Evolutionary conservation across 2,888 invertebrate species (phyloP), one percentile per base, ranked within the genome.

Genomic region (Amphipyra berbera): DNA sequence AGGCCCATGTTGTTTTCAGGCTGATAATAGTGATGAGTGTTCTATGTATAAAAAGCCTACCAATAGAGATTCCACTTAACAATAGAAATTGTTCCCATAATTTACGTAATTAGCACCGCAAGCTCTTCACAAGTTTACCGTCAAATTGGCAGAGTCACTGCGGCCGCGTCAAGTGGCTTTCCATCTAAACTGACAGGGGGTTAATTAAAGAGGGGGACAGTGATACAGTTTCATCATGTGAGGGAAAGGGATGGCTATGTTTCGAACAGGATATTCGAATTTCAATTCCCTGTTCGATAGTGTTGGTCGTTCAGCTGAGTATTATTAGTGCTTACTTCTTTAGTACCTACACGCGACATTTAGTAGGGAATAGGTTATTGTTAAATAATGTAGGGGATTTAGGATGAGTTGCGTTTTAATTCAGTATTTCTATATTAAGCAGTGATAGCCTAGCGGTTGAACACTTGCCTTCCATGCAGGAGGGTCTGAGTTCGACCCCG

Each of bases 71-170:
- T 7, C 30, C 30, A 30, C 30, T 15, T 49, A 48, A 35, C 49
- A 56, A 62, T 61, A 48, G 42, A 27, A 6, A 50, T 49, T 42
- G 4, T 37, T 38, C n/a, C 15, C 8, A 15, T 30, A 14, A 42
- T 52, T 42, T 45, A 78, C 71, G 73, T 78, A 78, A 69, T 76
- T 48, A 57, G 60, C 57, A 61, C 76, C 13, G 53, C 68, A 78
- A 78, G 69, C 81, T 71, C 83, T 88, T 86, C 84, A 85, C 85
- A 83, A 90, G 84, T 86, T 89, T 82, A 71, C 86, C 88, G 83
- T 87, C 89, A 89, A 90, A 91, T 91, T 90, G 92, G 86, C 87
- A 80, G 86, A 87, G 90, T 88, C 89, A 84, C 83, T 82, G 85
- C 69, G 83, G 85, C 82, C 79, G 79, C 85, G 84, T 90, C 90